Conservation (phyloP, 2,113 vertebrate species). For the Epinephelus moara region DNA sequence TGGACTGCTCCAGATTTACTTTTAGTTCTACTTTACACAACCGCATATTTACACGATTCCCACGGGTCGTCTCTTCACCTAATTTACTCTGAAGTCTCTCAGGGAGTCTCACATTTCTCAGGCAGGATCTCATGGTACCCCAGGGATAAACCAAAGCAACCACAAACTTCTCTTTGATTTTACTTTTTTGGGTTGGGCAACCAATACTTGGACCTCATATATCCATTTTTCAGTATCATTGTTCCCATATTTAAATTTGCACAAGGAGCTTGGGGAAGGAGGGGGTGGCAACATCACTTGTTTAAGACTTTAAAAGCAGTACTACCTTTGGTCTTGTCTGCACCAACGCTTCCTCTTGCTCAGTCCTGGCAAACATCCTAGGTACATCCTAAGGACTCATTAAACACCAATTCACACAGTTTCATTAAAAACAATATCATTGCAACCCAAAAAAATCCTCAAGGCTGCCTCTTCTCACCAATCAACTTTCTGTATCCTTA, state of each 20-base stretch:
- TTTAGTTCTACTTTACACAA: constrained; percentile 70
- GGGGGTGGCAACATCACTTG: background rate
- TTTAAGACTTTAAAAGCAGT: background rate
- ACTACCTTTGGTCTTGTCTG: background rate
- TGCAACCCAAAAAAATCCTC: background rate
- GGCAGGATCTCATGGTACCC: constrained; percentile 60
- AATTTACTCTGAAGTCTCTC: constrained; percentile 69
- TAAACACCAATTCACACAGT: background rate
- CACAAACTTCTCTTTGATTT: constrained; percentile 61
- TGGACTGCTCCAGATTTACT: constrained; percentile 76
- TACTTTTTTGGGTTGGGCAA: constrained; percentile 40
- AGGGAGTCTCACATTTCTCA: constrained; percentile 65
- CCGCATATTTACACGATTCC: constrained; percentile 67
- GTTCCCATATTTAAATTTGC: background rate
- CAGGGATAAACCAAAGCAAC: constrained; percentile 57
- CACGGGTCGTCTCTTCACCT: constrained; percentile 68
- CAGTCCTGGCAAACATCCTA: background rate
- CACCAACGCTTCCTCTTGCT: background rate
- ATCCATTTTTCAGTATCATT: constrained; percentile 4
- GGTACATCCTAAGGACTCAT: background rate
- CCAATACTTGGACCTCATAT: constrained; percentile 23
- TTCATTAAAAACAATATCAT: background rate
- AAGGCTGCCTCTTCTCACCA: background rate
- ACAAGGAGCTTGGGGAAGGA: background rate
- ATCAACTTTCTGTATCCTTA: background rate